Evolutionary conservation across 2,888 invertebrate genomes (phyloP), one percentile per base, ranked within the genome.

Genomic region (Lasius platythorax): DNA sequence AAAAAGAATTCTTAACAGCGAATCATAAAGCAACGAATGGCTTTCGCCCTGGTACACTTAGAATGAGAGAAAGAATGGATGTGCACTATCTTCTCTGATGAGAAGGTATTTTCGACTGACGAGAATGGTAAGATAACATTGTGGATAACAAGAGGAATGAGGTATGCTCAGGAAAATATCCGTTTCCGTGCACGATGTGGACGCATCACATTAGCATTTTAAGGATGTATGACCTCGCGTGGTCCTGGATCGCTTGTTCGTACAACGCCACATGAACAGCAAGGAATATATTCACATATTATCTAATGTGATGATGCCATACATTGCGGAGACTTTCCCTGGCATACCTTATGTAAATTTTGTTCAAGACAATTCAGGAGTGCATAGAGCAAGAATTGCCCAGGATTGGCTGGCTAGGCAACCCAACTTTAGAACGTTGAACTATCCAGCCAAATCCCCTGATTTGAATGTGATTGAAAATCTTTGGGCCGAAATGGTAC

Each of bases 271-370:
- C 23, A 56, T 56, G 56, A 6, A 56, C 56, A 56, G 56, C 56
- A n/a, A 56, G 23, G 56, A 56, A 56, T 56, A 56, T n/a, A 56
- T 56, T 56, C 56, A 18, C 56, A 56, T 56, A n/a, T 56, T 56
- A 3, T n/a, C 56, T n/a, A n/a, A 56, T 23, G 56, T 56, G 23
- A 56, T 56, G 56, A 5, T 56, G n/a, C 23, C 56, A 3, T 56
- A 56, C 56, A 8, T 56, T 23, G 56, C 56, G 23, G 56, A 56
- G 23, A 56, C 56, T 0, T 56, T 56, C 23, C n/a, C 30, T 33
- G 56, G 23, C 56, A n/a, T n/a, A n/a, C 23, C 23, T 8, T 56
- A 23, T 56, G 23, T 56, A n/a, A 56, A n/a, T 56, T 23, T 33
- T 33, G 30, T 33, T 33, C 30, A 33, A 33, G 30, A 33, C 30